Conservation (phyloP, 2,888 invertebrate genomes). For the Acutogordius australiensis region DNA sequence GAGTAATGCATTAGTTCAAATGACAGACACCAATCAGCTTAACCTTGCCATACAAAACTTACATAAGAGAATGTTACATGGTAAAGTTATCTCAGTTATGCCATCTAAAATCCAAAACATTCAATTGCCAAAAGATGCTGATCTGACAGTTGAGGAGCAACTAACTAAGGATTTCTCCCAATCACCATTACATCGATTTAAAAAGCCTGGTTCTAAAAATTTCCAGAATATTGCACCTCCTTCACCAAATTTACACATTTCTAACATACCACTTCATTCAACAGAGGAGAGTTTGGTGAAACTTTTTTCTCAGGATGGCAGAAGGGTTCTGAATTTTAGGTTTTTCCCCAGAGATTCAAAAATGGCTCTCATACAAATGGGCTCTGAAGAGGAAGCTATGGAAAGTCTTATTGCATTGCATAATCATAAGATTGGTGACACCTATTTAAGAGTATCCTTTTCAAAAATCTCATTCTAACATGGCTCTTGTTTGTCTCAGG, state of each 20-base stretch:
- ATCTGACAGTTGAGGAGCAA: slow-evolving; percentile 48
- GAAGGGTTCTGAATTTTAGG: slow-evolving; percentile 17
- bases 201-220: not conserved
- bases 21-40: slow-evolving; percentile 91
- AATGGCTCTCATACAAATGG: slow-evolving; percentile 91
- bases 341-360: slow-evolving; percentile 74
- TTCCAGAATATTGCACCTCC: not conserved
- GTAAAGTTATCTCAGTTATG: slow-evolving; percentile 84
- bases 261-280: slow-evolving; percentile 24
- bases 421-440: slow-evolving; percentile 90
- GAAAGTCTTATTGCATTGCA: slow-evolving; percentile 74
- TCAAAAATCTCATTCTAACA: slow-evolving; percentile 36
- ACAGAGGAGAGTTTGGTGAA: slow-evolving; percentile 28
- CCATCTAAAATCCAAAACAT: slow-evolving; percentile 91
- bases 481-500: too few relatives aligned
- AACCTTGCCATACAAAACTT: slow-evolving; percentile 54
- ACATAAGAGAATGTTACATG: slow-evolving; percentile 84
- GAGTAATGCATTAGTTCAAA: slow-evolving; percentile 92
- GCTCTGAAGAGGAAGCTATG: slow-evolving; percentile 75
- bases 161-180: slow-evolving; percentile 18
- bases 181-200: not conserved
- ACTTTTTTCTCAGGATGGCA: slow-evolving; percentile 24
- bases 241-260: not conserved
- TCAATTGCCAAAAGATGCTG: slow-evolving; percentile 91
- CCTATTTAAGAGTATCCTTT: slow-evolving; percentile 92